phyloP scores from a whole-genome alignment of 2,888 invertebrate species.

The Cheilosia vulpina region DNA sequence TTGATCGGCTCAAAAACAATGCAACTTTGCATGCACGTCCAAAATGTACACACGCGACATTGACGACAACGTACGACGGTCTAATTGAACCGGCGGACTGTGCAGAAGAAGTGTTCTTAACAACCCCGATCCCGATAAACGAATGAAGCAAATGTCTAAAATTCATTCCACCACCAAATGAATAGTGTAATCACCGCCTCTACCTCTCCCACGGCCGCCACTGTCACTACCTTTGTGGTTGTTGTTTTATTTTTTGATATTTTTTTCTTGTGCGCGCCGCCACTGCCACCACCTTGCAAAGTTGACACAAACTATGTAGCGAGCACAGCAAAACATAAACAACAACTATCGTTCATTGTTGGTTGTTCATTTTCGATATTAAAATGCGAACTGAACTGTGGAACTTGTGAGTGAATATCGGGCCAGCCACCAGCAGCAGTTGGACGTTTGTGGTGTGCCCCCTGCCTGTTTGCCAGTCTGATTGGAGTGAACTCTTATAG shows the following conservation, averaged over 20 bases:
- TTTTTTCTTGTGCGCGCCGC: not conserved
- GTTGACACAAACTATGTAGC: conserved; percentile 2
- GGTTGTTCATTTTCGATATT: not conserved
- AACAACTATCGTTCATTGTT: conserved; percentile 12
- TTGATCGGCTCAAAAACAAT: not conserved
- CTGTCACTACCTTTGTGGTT: not conserved
- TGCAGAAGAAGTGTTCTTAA: conserved; percentile 66
- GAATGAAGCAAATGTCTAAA: conserved; percentile 60
- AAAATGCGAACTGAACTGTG: conserved; percentile 30
- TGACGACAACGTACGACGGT: conserved; percentile 52
- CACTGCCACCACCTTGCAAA: conserved; percentile 25
- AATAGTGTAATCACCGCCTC: conserved; percentile 31
- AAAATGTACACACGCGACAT: conserved; percentile 47
- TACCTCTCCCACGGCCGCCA: conserved; percentile 36
- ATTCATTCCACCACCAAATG: conserved; percentile 53
- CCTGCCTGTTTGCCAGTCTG: not conserved
- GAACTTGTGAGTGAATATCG: conserved; percentile 21
- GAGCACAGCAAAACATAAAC: conserved; percentile 14
- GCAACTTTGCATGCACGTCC: conserved; percentile 19
- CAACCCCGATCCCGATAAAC: conserved; percentile 68
- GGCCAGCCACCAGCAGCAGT: too few species aligned
- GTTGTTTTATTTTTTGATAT: not conserved
- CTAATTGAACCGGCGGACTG: conserved; percentile 65
- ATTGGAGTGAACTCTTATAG: not conserved
- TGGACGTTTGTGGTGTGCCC: not conserved